Conservation (phyloP, 1,140 invertebrate species). For the Drosophila nikananu region DNA sequence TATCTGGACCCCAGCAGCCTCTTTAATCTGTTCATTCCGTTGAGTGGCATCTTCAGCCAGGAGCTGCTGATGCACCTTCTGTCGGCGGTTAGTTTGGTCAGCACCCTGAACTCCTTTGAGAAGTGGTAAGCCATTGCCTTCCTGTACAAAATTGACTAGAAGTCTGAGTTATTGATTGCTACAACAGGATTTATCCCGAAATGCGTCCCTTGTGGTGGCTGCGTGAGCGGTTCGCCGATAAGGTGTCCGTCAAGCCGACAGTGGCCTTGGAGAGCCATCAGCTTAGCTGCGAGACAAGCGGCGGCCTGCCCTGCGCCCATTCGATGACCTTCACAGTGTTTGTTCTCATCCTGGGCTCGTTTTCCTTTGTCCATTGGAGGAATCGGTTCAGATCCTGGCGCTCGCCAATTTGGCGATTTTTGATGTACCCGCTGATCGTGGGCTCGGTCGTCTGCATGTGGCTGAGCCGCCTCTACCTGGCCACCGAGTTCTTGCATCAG, state of each 20-base stretch:
- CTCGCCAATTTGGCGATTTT: background rate
- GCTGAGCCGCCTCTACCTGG: conserved; percentile 73
- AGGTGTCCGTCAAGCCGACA: background rate
- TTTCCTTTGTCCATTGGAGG: conserved; percentile 27
- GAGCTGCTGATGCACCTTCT: conserved; percentile 56
- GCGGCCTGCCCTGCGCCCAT: conserved; percentile 71
- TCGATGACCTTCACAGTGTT: conserved; percentile 57
- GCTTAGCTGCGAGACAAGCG: conserved; percentile 72
- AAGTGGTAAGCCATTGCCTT: conserved; percentile 63
- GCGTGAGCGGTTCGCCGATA: conserved; percentile 52
- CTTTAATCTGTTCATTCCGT: conserved; percentile 61
- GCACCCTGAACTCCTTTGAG: conserved; percentile 56
- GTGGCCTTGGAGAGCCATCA: conserved; percentile 53
- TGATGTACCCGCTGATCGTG: background rate
- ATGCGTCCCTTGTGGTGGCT: conserved; percentile 73
- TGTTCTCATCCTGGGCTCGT: conserved; percentile 39
- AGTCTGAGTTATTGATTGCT: background rate
- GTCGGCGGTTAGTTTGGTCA: conserved; percentile 47
- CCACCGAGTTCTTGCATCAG: conserved; percentile 78
- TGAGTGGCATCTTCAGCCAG: conserved; percentile 62
- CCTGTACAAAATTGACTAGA: background rate
- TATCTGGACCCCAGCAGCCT: conserved; percentile 52
- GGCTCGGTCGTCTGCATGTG: conserved; percentile 49
- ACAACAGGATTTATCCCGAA: conserved; percentile 66
- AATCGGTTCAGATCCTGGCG: conserved; percentile 3